Evolutionary conservation across 2,888 invertebrate genomes (phyloP), one percentile per base, ranked within the genome.

Genomic region (Ceriagrion tenellum): DNA sequence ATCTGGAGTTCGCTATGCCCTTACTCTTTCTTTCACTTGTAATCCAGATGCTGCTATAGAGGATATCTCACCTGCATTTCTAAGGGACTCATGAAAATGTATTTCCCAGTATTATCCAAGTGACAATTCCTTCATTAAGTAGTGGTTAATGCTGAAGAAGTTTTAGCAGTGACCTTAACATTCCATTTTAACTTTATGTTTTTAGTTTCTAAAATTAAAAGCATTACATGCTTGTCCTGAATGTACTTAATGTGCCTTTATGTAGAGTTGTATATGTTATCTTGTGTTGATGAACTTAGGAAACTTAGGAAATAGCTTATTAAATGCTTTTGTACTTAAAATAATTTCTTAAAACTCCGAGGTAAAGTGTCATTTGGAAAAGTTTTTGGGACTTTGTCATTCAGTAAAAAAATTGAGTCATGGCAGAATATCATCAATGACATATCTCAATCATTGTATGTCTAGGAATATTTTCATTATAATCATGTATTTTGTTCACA

Each of bases 1-100:
- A 20, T 97, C 97, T 47, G 99, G 99, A 30, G 97, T 97, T 12
- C 97, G 99, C 96, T 99, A 98, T 97, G 99, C 99, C 10, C 97
- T 99, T 96, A 99, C 99, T 0, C 98, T 99, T 95, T 98, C 99
- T 90, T 99, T 99, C 96, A 99, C 99, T 12, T 99, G 99, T 97
- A 98, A 99, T 97, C 97, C 97, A 95, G 97, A 97, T 89, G 97
- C 97, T 96, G 98, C 98, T 47, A 98, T 98, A 96, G 97, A 97
- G 95, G 98, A 98, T 97, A 69, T 93, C 40, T 93, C 93, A 23
- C 69, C 40, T n/a, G 63, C 40, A 69, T 93, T 93, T 93, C 26
- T 93, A 26, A 40, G n/a, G n/a, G 69, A 74, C 10, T 81, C 81
- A 13, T 81, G 81, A 81, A 81, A 81, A 16, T 30, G 16, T 81